These are phyloP conservation scores for Danio albolineatus DNA, from an alignment of 2,797 vertebrate species.

Conservation along the genomic window DNA sequence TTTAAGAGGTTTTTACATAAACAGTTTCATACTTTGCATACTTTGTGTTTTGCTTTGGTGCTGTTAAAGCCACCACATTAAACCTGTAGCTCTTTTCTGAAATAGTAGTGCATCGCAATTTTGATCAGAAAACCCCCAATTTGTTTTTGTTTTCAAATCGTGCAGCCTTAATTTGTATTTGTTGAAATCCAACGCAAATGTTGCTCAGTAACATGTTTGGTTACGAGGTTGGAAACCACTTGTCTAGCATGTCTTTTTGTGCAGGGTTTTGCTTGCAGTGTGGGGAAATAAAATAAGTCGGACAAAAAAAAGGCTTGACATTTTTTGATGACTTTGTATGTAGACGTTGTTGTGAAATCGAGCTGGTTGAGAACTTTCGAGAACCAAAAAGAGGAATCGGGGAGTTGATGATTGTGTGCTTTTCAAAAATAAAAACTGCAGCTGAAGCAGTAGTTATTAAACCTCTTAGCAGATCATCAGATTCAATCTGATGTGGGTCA, in stretches of 20 bases:
- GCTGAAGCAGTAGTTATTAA: conserved; percentile 2
- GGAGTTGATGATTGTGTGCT: conserved; percentile 17
- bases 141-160: too few relatives aligned
- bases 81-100: too few relatives aligned
- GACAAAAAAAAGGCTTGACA: neutral
- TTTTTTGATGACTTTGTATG: neutral
- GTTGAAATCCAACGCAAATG: too few relatives aligned
- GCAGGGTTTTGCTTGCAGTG: neutral
- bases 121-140: too few relatives aligned
- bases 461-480: conserved; percentile 4
- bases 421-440: conserved; percentile 20
- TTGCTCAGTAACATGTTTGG: too few relatives aligned
- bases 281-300: neutral
- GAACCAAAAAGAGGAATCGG: conserved; percentile 42
- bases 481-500: neutral
- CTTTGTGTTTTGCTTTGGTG: too few relatives aligned
- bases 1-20: too few relatives aligned
- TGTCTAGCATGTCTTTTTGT: neutral
- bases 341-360: conserved; percentile 16
- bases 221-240: too few relatives aligned
- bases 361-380: neutral
- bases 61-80: too few relatives aligned
- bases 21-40: too few relatives aligned
- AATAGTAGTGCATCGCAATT: too few relatives aligned
- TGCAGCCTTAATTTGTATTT: too few relatives aligned